Conservation (phyloP, 2,888 invertebrate genomes). For the Salticus scenicus region DNA sequence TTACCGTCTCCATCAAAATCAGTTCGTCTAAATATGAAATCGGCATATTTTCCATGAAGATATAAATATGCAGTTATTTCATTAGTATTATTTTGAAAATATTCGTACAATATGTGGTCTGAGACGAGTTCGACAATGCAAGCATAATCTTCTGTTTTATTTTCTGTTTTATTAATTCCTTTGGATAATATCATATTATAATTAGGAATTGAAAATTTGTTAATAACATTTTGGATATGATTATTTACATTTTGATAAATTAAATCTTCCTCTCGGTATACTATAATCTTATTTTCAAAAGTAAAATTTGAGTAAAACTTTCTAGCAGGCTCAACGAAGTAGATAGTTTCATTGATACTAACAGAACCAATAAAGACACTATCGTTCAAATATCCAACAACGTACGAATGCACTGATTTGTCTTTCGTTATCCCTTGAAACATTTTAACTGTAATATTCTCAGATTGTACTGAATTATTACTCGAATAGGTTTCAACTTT, state of each 20-base stretch:
- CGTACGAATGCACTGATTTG: background rate
- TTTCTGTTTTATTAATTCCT: conserved; percentile 9
- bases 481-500: background rate
- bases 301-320: background rate
- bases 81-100: conserved; percentile 42
- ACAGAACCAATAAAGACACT: conserved; percentile 33
- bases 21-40: conserved; percentile 74
- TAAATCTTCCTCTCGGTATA: conserved; percentile 40
- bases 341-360: background rate
- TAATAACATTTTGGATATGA: background rate
- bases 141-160: conserved; percentile 7
- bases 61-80: conserved; percentile 72
- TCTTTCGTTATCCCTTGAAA: conserved; percentile 30
- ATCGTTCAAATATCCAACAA: conserved; percentile 29
- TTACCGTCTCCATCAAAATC: conserved; percentile 74
- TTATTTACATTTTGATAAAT: too few relatives aligned
- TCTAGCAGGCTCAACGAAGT: conserved; percentile 48
- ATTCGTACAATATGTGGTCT: conserved; percentile 74
- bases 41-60: conserved; percentile 73
- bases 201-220: background rate
- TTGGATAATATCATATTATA: background rate
- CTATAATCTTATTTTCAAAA: conserved; percentile 20
- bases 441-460: background rate
- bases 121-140: conserved; percentile 73
- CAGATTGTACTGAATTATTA: background rate